phyloP scores from a whole-genome alignment of 2,113 vertebrate genomes.

The Tonatia bakeri region DNA sequence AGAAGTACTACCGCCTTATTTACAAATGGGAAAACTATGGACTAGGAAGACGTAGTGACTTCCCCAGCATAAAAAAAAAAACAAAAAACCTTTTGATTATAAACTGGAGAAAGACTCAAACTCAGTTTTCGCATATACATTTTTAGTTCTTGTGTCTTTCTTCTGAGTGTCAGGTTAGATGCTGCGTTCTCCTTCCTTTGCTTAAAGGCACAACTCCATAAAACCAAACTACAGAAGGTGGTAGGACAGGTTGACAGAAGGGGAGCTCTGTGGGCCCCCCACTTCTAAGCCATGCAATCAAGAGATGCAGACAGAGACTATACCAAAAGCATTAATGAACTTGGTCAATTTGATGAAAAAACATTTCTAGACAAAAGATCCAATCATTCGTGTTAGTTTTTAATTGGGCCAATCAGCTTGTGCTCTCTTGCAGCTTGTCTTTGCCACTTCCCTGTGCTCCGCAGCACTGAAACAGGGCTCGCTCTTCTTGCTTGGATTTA shows the following conservation, averaged over 20 bases:
- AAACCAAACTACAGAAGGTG: not conserved
- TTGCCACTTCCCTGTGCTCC: not conserved
- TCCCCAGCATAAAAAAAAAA: not conserved
- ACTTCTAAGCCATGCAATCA: not conserved
- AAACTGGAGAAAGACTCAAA: not conserved
- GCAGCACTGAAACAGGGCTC: not conserved
- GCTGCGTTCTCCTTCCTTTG: not conserved
- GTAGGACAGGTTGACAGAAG: not conserved
- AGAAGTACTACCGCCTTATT: not conserved
- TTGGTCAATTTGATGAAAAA: not conserved
- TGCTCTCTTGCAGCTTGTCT: not conserved
- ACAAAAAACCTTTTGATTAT: not conserved
- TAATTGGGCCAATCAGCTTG: not conserved
- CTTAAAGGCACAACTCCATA: not conserved
- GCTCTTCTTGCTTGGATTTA: constrained; percentile 19
- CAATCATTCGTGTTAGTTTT: not conserved
- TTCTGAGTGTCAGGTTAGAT: not conserved
- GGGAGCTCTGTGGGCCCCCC: not conserved
- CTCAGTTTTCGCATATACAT: not conserved
- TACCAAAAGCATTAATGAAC: not conserved
- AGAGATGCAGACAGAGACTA: not conserved
- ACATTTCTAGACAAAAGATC: not conserved
- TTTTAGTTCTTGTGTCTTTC: not conserved
- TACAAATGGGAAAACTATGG: not conserved
- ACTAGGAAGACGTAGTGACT: not conserved